Conservation (phyloP, 2,888 invertebrate species). For the Salpingus planirostris region DNA sequence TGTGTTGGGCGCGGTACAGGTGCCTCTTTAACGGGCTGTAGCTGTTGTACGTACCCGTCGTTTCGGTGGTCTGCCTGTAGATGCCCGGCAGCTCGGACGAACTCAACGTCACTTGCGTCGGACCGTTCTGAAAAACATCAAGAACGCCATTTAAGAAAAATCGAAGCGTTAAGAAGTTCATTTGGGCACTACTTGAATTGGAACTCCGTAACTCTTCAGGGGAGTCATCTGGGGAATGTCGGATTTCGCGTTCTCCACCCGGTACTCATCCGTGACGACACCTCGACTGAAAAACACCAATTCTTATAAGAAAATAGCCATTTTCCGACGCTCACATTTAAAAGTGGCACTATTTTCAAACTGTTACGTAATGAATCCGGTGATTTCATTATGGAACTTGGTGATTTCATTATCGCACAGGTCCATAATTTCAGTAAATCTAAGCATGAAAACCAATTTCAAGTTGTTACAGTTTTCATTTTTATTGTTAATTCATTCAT, state of each 20-base stretch:
- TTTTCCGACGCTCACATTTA: too few relatives aligned
- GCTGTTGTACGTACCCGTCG: constrained; percentile 40
- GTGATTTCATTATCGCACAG: too few relatives aligned
- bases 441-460: too few relatives aligned
- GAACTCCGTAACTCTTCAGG: constrained; percentile 49
- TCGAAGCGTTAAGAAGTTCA: too few relatives aligned
- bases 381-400: too few relatives aligned
- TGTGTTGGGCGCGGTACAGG: constrained; percentile 33
- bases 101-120: constrained; percentile 28
- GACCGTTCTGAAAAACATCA: constrained; percentile 35
- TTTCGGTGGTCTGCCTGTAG: constrained; percentile 40
- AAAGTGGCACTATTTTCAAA: too few relatives aligned
- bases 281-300: constrained; percentile 49
- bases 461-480: too few relatives aligned
- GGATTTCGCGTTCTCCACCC: constrained; percentile 47
- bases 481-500: too few relatives aligned
- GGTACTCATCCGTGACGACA: constrained; percentile 59
- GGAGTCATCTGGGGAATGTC: constrained; percentile 44
- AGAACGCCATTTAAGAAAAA: too few relatives aligned
- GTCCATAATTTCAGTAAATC: too few relatives aligned
- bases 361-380: too few relatives aligned
- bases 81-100: constrained; percentile 32
- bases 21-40: constrained; percentile 37
- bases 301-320: too few relatives aligned
- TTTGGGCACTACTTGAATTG: constrained; percentile 45